These are phyloP conservation scores for Lepidocolaptes lacrymiger DNA, from an alignment of 2,797 vertebrate genomes.

Conservation along the genomic window DNA sequence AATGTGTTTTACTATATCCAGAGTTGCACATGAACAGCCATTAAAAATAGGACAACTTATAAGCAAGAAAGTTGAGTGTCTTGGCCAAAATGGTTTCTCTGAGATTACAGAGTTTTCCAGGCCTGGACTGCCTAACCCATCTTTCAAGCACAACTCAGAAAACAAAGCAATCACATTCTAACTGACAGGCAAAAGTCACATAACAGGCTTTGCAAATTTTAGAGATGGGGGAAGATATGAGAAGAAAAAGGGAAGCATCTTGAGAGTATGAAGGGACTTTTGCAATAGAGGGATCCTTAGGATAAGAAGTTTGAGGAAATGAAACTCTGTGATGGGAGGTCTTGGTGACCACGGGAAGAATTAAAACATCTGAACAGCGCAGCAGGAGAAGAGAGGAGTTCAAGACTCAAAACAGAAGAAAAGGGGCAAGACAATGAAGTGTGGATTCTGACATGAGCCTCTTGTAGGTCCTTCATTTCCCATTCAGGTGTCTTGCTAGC, in stretches of 20 bases:
- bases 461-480: not conserved
- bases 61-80: not conserved
- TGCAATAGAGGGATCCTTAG: not conserved
- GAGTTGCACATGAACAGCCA: not conserved
- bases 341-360: not conserved
- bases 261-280: not conserved
- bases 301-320: not conserved
- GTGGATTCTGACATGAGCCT: not conserved
- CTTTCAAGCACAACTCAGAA: not conserved
- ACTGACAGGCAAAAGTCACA: accelerated
- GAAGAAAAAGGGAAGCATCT: not conserved
- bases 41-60: not conserved
- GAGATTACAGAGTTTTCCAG: not conserved
- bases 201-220: not conserved
- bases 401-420: not conserved
- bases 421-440: not conserved
- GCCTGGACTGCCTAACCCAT: not conserved
- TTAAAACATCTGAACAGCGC: not conserved
- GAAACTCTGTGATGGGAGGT: not conserved
- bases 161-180: not conserved
- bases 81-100: not conserved
- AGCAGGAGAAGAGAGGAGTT: not conserved
- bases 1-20: not conserved
- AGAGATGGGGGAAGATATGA: accelerated
- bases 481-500: not conserved